Evolutionary conservation across 2,797 vertebrate species (phyloP), one percentile per base, ranked within the genome.

Genomic region (Champsocephalus gunnari): DNA sequence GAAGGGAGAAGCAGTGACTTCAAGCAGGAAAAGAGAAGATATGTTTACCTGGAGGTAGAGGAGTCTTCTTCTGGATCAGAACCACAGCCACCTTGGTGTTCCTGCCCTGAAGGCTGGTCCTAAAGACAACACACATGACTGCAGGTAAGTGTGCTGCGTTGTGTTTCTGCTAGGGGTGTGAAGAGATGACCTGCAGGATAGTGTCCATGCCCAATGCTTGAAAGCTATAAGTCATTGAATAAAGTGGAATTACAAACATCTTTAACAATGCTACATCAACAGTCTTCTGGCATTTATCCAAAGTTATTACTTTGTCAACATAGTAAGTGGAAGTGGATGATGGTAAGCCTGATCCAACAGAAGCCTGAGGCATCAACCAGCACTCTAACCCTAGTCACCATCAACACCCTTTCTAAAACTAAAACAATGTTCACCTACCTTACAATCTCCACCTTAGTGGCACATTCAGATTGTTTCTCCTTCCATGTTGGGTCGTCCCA

Each of bases 401-500:
- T 58, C 14, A 8, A 34, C 49, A 17, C 14, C 5, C 3, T 41
- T 16, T 64, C 4, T 55, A 1, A 16, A 2, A 7, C 4, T 43
- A 41, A 48, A 4, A 11, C 5, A 24, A 44, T 5, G 7, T n/a
- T 11, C 14, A 5, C 69, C 10, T 90, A 99, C 98, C 98, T 97
- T 87, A 99, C 98, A 58, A 99, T 99, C 85, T 99, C 98, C 80
- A 99, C 98, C 90, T 96, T 95, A 60, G 98, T 99, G 2, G 98
- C 97, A 70, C 98, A 99, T 80, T 99, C 98, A 0, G 95, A 96
- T 82, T 99, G 98, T 60, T 99, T 99, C 80, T 99, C 98, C 71
- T 99, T 99, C 98, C 98, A 99, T 57, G 99, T 97, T 0, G 95
- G 94, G 47, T 99, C 98, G 10, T 99, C 98, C 98, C 98, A 99